Evolutionary conservation across 2,797 vertebrate genomes (phyloP).

Genomic region (Nannoperca obscura): DNA sequence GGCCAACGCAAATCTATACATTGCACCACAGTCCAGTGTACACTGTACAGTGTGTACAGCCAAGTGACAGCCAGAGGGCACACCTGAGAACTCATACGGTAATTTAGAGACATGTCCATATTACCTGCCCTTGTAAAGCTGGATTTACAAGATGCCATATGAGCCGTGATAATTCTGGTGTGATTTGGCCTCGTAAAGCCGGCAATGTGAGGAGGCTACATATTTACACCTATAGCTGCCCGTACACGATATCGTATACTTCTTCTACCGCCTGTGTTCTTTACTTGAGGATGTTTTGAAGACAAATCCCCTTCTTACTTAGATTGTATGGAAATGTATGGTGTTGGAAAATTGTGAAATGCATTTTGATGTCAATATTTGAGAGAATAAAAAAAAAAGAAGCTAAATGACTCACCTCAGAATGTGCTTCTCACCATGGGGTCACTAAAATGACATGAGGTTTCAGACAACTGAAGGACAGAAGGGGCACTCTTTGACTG

Average conservation of each 20-base stretch:
- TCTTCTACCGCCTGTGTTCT: background rate
- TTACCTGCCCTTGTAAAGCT: too few relatives aligned
- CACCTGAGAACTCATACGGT: too few relatives aligned
- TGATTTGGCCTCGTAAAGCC: too few relatives aligned
- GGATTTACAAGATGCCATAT: too few relatives aligned
- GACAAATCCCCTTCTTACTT: background rate
- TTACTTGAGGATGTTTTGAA: background rate
- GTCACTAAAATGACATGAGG: constrained; percentile 12
- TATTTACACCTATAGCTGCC: background rate
- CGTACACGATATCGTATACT: background rate
- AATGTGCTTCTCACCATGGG: constrained; percentile 18
- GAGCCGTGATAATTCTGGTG: too few relatives aligned
- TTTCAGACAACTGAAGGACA: constrained; percentile 22
- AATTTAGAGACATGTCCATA: too few relatives aligned
- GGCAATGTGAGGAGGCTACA: too few relatives aligned
- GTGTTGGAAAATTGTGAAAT: background rate
- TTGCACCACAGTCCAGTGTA: too few relatives aligned
- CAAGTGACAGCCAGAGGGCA: too few relatives aligned
- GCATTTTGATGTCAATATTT: background rate
- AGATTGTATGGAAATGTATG: background rate
- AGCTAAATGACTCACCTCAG: background rate
- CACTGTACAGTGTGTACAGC: too few relatives aligned
- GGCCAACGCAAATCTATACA: too few relatives aligned
- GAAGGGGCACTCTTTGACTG: constrained; percentile 4
- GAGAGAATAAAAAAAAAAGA: background rate